phyloP scores from a whole-genome alignment of 2,113 vertebrate species.

The Scartelaos histophorus region DNA sequence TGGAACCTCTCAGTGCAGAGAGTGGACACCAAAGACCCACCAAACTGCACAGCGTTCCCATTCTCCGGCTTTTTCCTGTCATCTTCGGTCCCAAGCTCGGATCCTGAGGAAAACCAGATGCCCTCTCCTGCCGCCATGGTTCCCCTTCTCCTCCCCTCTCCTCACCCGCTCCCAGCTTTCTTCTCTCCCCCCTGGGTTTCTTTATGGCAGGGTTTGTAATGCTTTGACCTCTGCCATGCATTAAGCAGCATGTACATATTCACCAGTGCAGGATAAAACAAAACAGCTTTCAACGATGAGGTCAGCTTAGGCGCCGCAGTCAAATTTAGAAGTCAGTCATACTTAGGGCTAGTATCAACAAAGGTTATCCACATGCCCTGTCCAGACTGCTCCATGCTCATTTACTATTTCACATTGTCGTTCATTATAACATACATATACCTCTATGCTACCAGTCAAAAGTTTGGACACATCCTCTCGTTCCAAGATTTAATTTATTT shows the following conservation, averaged over 20 bases:
- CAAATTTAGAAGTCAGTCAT: constrained; percentile 5
- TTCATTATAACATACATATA: no score
- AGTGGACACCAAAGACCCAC: background rate
- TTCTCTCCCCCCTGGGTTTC: constrained; percentile 51
- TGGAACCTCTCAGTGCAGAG: background rate
- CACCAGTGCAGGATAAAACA: constrained; percentile 35
- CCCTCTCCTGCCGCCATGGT: constrained; percentile 43
- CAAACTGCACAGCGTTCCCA: constrained; percentile 60
- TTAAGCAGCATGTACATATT: constrained; percentile 59
- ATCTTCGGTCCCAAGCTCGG: constrained; percentile 62
- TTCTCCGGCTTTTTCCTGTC: constrained; percentile 78
- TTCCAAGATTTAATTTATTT: no score
- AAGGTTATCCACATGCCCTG: background rate
- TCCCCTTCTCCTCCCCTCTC: constrained; percentile 30
- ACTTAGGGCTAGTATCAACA: background rate
- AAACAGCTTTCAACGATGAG: background rate
- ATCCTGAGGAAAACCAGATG: constrained; percentile 80
- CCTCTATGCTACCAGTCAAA: no score
- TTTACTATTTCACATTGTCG: no score
- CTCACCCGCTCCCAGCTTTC: constrained; percentile 41
- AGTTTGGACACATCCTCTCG: no score
- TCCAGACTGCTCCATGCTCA: background rate
- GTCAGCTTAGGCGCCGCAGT: constrained; percentile 4
- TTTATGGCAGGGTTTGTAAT: constrained; percentile 72
- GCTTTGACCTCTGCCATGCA: constrained; percentile 70